Evolutionary conservation across 2,113 vertebrate species (phyloP), one percentile per base, ranked within the genome.

Genomic region (Egretta garzetta): DNA sequence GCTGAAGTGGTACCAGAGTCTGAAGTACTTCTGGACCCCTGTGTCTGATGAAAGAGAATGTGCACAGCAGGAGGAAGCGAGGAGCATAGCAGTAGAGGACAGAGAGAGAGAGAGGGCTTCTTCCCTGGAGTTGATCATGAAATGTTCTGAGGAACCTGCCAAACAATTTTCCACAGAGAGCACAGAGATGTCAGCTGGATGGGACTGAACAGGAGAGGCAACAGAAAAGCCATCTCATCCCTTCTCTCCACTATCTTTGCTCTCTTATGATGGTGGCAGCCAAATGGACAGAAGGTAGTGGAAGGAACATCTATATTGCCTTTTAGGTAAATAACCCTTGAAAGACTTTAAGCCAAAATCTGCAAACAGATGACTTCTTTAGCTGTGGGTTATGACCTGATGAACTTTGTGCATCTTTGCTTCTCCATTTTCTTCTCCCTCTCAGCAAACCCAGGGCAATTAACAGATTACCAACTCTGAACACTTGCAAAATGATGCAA

Each of bases 11-110:
- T 37, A 77, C 16, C 37, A 63, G 53, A 70, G 22, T 8, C 14
- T 72, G 47, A 87, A 79, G 37, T 16, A 56, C 26, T 71, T 90
- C 56, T 82, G 52, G 32, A 82, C 23, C 14, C 7, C 32, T 5
- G 13, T 13, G 16, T 23, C 33, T 90, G 55, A 58, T 49, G 45
- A 80, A 90, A 66, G 24, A 67, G 39, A 87, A 87, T 10, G 10
- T 71, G 23, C n/a, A 59, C 21, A 35, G 39, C 1, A 0, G 14
- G 10, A 59, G 9, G 20, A 43, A 92, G 21, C 0, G 0, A 82
- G n/a, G 3, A 92, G 15, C n/a, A 41, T 2, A 74, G 47, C 32
- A 79, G 37, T 26, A 75, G 41, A 91, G 21, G 35, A 81, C n/a
- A 66, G 7, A 73, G 15, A 58, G 7, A 73, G 15, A 58, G 23